These are phyloP conservation scores for Polyommatus icarus DNA, from an alignment of 2,888 invertebrate species.

Conservation along the genomic window DNA sequence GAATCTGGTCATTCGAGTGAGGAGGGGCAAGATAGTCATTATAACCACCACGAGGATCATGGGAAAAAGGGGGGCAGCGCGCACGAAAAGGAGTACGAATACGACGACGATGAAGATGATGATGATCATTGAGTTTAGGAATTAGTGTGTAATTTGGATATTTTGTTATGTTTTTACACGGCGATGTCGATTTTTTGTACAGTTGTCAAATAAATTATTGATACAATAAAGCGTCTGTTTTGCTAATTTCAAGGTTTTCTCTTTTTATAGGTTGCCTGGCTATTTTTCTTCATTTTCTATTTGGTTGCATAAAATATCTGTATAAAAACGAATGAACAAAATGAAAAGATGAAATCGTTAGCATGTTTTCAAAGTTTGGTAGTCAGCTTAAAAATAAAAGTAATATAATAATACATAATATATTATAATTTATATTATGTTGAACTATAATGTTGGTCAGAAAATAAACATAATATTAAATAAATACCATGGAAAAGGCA, in stretches of 20 bases:
- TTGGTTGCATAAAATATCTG: background rate
- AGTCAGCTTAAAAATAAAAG: too few relatives aligned
- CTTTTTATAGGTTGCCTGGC: background rate
- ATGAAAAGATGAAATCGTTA: background rate
- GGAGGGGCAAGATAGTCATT: constrained; percentile 78
- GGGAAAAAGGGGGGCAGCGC: constrained; percentile 76
- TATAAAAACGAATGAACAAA: background rate
- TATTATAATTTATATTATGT: too few relatives aligned
- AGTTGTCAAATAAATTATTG: constrained; percentile 55
- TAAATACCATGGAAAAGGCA: too few relatives aligned
- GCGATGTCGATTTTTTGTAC: constrained; percentile 59
- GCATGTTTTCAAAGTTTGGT: background rate
- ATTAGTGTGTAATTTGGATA: constrained; percentile 52
- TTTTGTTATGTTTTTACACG: constrained; percentile 73
- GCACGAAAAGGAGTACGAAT: constrained; percentile 72
- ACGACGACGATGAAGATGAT: constrained; percentile 61
- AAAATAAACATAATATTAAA: too few relatives aligned
- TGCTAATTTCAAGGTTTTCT: background rate
- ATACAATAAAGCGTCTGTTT: constrained; percentile 32
- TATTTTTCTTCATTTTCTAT: background rate
- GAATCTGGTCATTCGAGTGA: constrained; percentile 80
- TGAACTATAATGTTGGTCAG: too few relatives aligned
- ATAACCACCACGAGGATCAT: constrained; percentile 77
- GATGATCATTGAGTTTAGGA: constrained; percentile 54
- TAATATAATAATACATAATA: too few relatives aligned